Base-by-base conservation (phyloP, 1,140 invertebrate genomes). In the Dreissena polymorpha region DNA sequence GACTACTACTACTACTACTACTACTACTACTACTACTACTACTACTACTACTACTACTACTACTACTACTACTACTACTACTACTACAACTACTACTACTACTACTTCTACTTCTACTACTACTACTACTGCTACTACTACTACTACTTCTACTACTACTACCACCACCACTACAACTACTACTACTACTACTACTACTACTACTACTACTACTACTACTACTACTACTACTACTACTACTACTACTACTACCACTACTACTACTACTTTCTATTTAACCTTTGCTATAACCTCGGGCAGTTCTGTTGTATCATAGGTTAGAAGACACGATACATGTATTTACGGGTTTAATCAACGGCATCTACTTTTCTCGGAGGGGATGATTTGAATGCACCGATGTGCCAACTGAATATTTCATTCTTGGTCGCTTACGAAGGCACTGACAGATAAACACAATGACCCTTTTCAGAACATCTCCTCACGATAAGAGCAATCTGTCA, bases 31-130 rank as follows among this genome's bases (percentile, higher is more conserved):
- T 55, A 55, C 53, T 55, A 55, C 53, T 55, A 55, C 53, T 55
- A 55, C 18, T 55, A 55, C 53, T 55, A 55, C 53, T 55, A 12
- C 53, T 55, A 55, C 53, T 55, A 55, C 53, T 55, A 55, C 53
- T 55, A 55, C 53, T 55, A 55, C 53, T 55, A 55, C 53, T 55
- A 55, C 53, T 55, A 55, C 53, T 55, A 55, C 53, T 55, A 55
- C 53, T 55, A 55, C 53, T 55, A 55, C 53, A 12, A 55, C 53
- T 55, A 55, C 18, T 55, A 55, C 53, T 55, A 55, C 53, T 55
- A 55, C 53, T 55, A 55, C 53, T 55, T 12, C 53, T 55, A 55
- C 53, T 55, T 12, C 53, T 55, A 55, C 53, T 55, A 55, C 53
- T 55, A 55, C 53, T 55, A 55, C 53, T 55, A 55, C 53, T 55